phyloP scores from a whole-genome alignment of 2,113 vertebrate genomes.

The Condylura cristata region DNA sequence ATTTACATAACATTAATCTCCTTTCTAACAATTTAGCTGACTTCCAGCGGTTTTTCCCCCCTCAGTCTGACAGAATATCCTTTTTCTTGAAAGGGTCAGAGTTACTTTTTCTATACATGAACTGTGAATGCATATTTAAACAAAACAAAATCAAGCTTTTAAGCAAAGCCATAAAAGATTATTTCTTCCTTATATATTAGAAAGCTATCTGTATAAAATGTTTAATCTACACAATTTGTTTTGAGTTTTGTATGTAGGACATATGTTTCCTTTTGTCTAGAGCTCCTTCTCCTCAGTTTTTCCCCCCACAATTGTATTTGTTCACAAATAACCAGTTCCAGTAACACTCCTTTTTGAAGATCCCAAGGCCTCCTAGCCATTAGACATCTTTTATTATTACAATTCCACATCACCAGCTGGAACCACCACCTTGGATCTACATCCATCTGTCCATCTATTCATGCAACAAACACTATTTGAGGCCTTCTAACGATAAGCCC shows the following conservation, averaged over 20 bases:
- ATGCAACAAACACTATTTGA: not conserved
- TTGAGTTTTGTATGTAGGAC: not conserved
- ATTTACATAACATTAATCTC: conserved; percentile 80
- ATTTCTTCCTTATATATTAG: not conserved
- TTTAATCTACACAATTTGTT: not conserved
- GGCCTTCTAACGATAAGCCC: not conserved
- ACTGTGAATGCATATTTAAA: conserved; percentile 43
- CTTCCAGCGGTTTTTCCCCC: conserved; percentile 44
- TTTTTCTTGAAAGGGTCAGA: conserved; percentile 40
- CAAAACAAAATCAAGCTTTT: not conserved
- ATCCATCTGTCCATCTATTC: not conserved
- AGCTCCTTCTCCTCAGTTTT: not conserved
- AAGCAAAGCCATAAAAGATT: not conserved
- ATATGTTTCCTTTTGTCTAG: not conserved
- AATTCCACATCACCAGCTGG: not conserved
- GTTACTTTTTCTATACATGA: not conserved
- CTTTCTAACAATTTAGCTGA: conserved; percentile 63
- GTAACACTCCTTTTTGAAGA: not conserved
- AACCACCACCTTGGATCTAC: not conserved
- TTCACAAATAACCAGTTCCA: not conserved
- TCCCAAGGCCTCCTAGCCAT: not conserved
- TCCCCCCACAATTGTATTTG: not conserved
- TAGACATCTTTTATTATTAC: not conserved
- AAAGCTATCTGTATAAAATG: not conserved
- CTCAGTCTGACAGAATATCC: conserved; percentile 27